A percentile compares a stretch with the other conserved stretches of the same genome.
Conservation (phyloP, 2,888 invertebrate genomes). For the Papilio gigon region DNA sequence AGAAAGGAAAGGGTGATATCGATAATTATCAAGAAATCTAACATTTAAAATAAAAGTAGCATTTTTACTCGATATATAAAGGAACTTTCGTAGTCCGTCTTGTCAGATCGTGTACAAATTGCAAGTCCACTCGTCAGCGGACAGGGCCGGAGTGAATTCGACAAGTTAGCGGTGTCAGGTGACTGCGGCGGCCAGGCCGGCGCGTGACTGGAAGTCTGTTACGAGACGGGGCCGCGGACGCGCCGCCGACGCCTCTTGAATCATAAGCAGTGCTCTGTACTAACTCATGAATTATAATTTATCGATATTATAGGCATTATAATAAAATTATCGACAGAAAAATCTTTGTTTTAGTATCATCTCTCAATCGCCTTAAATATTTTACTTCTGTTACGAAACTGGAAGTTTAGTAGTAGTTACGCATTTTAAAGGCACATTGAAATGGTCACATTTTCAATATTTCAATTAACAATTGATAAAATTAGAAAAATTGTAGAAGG, state of each 20-base stretch:
- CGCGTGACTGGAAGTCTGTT: slow-evolving; percentile 48
- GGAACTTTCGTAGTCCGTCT: too few relatives aligned
- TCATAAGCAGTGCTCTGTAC: slow-evolving; percentile 46
- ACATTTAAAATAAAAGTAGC: background rate
- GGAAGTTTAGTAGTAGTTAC: too few relatives aligned
- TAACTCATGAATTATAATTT: slow-evolving; percentile 26
- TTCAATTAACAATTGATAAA: too few relatives aligned
- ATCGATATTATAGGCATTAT: background rate
- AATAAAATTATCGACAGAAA: slow-evolving; percentile 1
- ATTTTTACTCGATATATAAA: too few relatives aligned
- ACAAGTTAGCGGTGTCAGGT: slow-evolving; percentile 44
- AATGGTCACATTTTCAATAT: too few relatives aligned
- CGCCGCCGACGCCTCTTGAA: slow-evolving; percentile 45
- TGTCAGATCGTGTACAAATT: background rate
- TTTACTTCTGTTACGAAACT: too few relatives aligned
- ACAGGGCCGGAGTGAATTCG: slow-evolving; percentile 37
- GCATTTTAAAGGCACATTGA: too few relatives aligned
- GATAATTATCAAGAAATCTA: background rate
- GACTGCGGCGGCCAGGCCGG: slow-evolving; percentile 42
- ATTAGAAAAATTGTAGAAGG: background rate
- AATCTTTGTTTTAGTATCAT: background rate
- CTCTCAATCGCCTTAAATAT: too few relatives aligned
- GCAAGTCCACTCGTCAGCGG: slow-evolving; percentile 34
- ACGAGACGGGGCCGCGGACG: slow-evolving; percentile 45
- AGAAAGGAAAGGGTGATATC: background rate